Base-by-base conservation (phyloP, 92 coral and sea anemone species). In the Micromussa lordhowensis region DNA sequence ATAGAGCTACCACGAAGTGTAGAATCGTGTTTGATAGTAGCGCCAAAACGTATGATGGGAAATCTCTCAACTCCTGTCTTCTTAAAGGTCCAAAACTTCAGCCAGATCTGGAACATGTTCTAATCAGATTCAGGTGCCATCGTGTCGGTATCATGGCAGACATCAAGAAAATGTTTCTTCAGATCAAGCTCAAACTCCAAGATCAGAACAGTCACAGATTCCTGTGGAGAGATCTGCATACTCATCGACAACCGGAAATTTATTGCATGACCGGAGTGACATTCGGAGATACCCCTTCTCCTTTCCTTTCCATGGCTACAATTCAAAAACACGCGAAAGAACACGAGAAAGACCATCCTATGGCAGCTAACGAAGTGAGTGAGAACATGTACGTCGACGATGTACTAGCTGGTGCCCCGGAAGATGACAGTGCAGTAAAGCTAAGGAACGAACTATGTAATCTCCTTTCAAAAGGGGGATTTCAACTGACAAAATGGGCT, bases 371-470 rank as follows among this genome's bases (percentile, higher is more conserved):
- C 17, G 86, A 87, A 87, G 85, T 79, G 44, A 24, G 24, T 14
- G 40, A 79, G 14, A 87, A 87, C 36, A 88, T 88, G 91, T 88
- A 82, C 24, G 88, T 88, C 0, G 75, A 88, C 70, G 91, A 88
- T 54, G 14, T 51, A 22, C 59, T 86, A 5, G 13, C 40, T 77
- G 77, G 91, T 1, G 88, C 44, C 40, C 68, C 73, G 8, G 66
- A 81, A 17, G 88, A 63, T 24, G 79, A 88, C 38, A 73, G 72
- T 63, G 91, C 91, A 32, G 38, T 64, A 72, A 55, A 86, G 38
- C 38, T 55, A 0, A 64, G 70, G 9, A 81, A 63, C 14, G 79
- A 88, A 29, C 57, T 86, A 18, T 21, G 22, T 29, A 29, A 21
- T 77, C 30, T 86, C 28, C 57, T 86, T 66, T 74, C 76, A n/a